Conservation (phyloP, 2,797 vertebrate species). For the Catharus ustulatus region DNA sequence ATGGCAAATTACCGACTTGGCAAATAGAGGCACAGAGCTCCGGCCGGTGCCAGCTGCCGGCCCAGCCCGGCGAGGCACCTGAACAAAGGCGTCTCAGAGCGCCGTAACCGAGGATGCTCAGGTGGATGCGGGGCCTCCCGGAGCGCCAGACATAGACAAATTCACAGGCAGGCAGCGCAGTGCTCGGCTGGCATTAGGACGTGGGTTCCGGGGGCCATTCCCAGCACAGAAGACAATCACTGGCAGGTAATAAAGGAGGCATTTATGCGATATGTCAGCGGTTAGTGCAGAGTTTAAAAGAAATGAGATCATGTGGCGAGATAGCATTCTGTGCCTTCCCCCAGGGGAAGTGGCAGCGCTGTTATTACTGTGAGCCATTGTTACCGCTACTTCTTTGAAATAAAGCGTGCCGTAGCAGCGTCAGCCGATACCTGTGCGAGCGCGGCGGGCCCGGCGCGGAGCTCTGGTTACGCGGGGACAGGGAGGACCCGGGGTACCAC, state of each 20-base stretch:
- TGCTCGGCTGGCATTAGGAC: conserved; percentile 82
- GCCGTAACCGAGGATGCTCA: conserved; percentile 76
- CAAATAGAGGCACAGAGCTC: conserved; percentile 54
- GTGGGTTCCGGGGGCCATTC: conserved; percentile 80
- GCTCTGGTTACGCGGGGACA: background rate
- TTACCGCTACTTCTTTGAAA: conserved; percentile 82
- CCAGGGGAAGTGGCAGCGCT: conserved; percentile 82
- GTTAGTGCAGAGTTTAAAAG: conserved; percentile 86
- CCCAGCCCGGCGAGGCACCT: conserved; percentile 36
- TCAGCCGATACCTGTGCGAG: conserved; percentile 97
- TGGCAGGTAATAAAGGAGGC: conserved; percentile 91
- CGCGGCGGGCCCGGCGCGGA: conserved; percentile 61
- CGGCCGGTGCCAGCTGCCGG: conserved; percentile 57
- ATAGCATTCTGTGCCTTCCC: conserved; percentile 85
- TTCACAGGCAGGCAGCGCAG: conserved; percentile 80
- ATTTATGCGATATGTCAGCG: conserved; percentile 89
- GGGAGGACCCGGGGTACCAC: background rate
- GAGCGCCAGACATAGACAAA: conserved; percentile 77
- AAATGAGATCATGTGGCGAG: conserved; percentile 88
- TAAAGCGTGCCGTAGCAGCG: conserved; percentile 82
- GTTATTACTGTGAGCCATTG: conserved; percentile 90
- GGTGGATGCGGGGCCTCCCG: conserved; percentile 72
- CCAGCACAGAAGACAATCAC: conserved; percentile 87
- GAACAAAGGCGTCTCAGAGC: conserved; percentile 82
- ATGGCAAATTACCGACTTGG: conserved; percentile 78